Base-by-base conservation (phyloP, 2,113 vertebrate genomes). In the Psittacula cyanocephala region DNA sequence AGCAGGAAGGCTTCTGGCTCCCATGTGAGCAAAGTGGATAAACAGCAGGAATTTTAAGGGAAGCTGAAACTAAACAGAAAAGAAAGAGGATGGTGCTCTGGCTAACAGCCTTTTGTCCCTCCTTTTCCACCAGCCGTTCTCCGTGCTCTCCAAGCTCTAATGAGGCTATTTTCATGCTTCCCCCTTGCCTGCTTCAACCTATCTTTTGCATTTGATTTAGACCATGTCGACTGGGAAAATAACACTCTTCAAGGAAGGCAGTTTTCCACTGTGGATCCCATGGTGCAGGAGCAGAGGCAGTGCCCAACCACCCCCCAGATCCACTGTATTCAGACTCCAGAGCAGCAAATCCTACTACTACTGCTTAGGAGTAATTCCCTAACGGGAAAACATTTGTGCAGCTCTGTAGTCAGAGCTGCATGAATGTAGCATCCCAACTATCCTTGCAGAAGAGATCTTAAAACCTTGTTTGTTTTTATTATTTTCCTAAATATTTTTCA, bases 1-100 rank as follows among this genome's bases (percentile, higher is more conserved):
- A 95, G 93, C 95, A 96, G 77, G 86, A 94, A 96, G 82, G 88
- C 86, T 94, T 81, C 81, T 91, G 83, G 80, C 90, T 94, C 95
- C 92, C 47, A 1, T 69, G 95, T 88, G 95, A 86, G 88, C 83
- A 95, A 96, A 96, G 80, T 84, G 88, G 95, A 93, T 91, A 90
- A 93, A 96, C 93, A 94, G 90, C 74, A 95, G 86, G 92, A 95
- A 86, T 96, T 90, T 88, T 75, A 86, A 93, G 60, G 83, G 69
- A 95, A 91, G 86, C 69, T 83, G 82, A 84, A 95, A 75, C 28
- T 35, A 59, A 93, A 84, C n/a, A 81, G 90, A 83, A 75, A 87
- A 81, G 87, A 77, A 90, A 13, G 65, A 93, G 65, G 72, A 13
- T 88, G 81, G 55, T 84, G 62, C 49, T 31, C 82, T 39, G 50